Evolutionary conservation across 1,140 invertebrate species (phyloP), one percentile per base, ranked within the genome.

Genomic region (Drosophila fuyamai): DNA sequence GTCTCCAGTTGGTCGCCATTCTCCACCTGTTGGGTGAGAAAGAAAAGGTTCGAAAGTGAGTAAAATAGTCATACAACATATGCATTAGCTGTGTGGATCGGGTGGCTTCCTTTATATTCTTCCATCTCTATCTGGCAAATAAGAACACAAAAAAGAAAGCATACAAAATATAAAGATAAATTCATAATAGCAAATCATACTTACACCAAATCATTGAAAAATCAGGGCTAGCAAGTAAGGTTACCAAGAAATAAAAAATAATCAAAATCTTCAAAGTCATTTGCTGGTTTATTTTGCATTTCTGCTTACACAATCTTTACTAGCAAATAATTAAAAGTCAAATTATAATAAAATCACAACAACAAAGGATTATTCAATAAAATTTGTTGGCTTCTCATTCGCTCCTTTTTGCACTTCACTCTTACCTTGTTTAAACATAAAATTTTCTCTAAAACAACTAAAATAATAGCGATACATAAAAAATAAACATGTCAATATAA

Each of bases 1-100:
- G 94, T 95, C 93, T 95, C 96, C 93, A 94, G 94, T 77, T 92
- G 94, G 81, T 95, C 95, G 29, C 94, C 94, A 81, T 94, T 94
- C 62, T 96, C 95, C 75, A 96, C 94, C 94, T 95, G 82, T 7
- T 59, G 16, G 46, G 58, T 8, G 8, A 6, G 1, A 9, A 23
- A 35, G 36, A 2, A n/a, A 32, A 3, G 7, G 4, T 4, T 18
- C 23, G 18, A 6, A 44, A 32, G 12, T 10, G n/a, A 43, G 2
- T 38, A 48, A 5, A 51, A 16, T 13, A 27, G 23, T 23, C 4
- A 47, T 23, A 23, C 23, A 23, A 23, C 0, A 23, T 23, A 47
- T 2, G 5, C 6, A 48, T n/a, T 27, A n/a, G 27, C 13, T 27
- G 1, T 47, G 12, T 4, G 0, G 1, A 23, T 46, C 44, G 18